phyloP scores from a whole-genome alignment of 2,888 invertebrate species.

The Tipula unca region DNA sequence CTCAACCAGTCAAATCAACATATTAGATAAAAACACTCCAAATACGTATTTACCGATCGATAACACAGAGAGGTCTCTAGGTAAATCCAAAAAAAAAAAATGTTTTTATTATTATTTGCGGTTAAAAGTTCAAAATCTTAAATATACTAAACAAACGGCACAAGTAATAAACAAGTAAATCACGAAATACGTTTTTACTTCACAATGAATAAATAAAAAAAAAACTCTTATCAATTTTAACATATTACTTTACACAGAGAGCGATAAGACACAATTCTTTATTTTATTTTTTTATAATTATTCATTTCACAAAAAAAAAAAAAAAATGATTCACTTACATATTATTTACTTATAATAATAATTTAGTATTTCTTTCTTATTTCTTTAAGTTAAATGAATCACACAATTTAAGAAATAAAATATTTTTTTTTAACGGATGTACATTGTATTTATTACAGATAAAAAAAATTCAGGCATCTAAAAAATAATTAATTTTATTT shows the following conservation, averaged over 20 bases:
- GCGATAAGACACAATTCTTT: neutral
- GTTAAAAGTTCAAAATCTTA: neutral
- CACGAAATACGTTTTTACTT: neutral
- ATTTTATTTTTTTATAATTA: neutral
- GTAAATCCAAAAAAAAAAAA: neutral
- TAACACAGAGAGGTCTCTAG: neutral
- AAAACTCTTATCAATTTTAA: neutral
- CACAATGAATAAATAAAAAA: neutral
- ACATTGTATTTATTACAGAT: slow-evolving; percentile 8
- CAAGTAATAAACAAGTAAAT: neutral
- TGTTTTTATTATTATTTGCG: neutral
- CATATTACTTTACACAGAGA: slow-evolving; percentile 8
- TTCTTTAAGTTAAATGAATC: neutral
- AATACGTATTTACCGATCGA: neutral
- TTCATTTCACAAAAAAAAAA: neutral
- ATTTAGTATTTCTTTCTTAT: neutral
- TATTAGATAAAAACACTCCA: neutral
- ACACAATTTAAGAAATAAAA: neutral
- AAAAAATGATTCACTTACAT: slow-evolving; percentile 9
- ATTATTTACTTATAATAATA: slow-evolving; percentile 1
- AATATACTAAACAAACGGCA: neutral
- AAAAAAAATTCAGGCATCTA: neutral
- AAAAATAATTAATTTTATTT: neutral
- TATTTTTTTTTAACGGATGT: neutral
- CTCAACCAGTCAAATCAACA: no score